A percentile compares a stretch with the other conserved stretches of the same genome.
phyloP scores from a whole-genome alignment of 2,113 vertebrate species.

The Neogobius melanostomus region DNA sequence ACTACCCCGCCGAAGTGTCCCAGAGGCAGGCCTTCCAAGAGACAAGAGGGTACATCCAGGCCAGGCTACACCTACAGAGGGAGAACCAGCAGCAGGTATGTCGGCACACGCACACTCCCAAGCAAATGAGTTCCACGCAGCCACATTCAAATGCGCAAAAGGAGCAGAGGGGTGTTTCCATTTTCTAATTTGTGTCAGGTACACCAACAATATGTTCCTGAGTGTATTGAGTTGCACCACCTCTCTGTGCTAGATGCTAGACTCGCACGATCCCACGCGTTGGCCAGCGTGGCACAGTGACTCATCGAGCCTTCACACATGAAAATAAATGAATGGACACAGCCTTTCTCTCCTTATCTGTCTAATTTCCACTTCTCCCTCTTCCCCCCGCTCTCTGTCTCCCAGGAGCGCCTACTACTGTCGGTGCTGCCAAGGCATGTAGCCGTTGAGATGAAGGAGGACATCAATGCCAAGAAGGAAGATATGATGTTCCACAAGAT shows the following conservation, averaged over 20 bases:
- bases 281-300: constrained; percentile 55
- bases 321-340: constrained; percentile 53
- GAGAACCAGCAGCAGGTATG: constrained; percentile 96
- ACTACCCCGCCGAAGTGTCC: constrained; percentile 95
- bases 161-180: constrained; percentile 46
- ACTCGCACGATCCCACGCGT: constrained; percentile 66
- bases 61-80: constrained; percentile 89
- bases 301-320: constrained; percentile 56
- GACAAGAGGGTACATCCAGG: constrained; percentile 95
- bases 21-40: constrained; percentile 98
- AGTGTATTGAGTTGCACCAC: constrained; percentile 39
- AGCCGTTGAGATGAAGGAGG: constrained; percentile 99
- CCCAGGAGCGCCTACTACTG: constrained; percentile 92
- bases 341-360: constrained; percentile 17
- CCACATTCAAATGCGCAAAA: constrained; percentile 42
- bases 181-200: constrained; percentile 45
- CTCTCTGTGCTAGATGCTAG: constrained; percentile 51
- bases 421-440: constrained; percentile 95
- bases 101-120: background rate
- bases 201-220: constrained; percentile 64
- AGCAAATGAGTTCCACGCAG: constrained; percentile 18
- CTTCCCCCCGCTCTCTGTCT: constrained; percentile 21
- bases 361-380: constrained; percentile 4
- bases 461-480: constrained; percentile 97
- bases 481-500: constrained; percentile 99